Percentiles rank a stretch among this genome's conserved stretches.
phyloP scores from a whole-genome alignment of 1,140 invertebrate genomes.

The Dreissena rostriformis region DNA sequence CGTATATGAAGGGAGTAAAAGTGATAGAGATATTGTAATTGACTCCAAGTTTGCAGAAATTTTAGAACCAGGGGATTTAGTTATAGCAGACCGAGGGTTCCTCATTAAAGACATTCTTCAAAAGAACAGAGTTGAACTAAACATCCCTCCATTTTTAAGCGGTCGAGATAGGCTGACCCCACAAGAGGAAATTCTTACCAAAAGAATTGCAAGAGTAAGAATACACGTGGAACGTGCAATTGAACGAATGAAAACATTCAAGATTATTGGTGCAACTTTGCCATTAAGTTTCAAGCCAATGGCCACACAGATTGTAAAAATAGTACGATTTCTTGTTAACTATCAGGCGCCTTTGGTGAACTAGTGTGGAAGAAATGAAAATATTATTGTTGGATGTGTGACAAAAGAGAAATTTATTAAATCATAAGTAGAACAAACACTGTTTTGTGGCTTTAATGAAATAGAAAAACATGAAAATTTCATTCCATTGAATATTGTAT shows the following conservation, averaged over 20 bases:
- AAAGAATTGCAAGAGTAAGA: slow-evolving; percentile 24
- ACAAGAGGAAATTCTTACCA: slow-evolving; percentile 34
- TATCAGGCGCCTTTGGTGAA: too few relatives aligned
- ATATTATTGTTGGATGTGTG: too few relatives aligned
- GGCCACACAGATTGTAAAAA: slow-evolving; percentile 7
- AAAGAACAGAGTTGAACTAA: slow-evolving; percentile 29
- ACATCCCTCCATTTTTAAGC: slow-evolving; percentile 58
- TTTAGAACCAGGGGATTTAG: slow-evolving; percentile 55
- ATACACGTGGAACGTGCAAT: slow-evolving; percentile 29
- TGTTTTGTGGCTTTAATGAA: too few relatives aligned
- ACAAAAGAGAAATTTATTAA: too few relatives aligned
- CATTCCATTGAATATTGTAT: too few relatives aligned
- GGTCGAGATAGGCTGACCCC: slow-evolving; percentile 18
- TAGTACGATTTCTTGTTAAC: slow-evolving; percentile 27
- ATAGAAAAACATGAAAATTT: too few relatives aligned
- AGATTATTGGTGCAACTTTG: slow-evolving; percentile 22
- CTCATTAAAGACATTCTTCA: slow-evolving; percentile 51
- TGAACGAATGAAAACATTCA: slow-evolving; percentile 37
- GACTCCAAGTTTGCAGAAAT: slow-evolving; percentile 63
- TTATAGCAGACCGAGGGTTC: slow-evolving; percentile 63
- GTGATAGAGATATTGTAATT: slow-evolving; percentile 69
- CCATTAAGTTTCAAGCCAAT: slow-evolving; percentile 16
- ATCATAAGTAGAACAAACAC: too few relatives aligned
- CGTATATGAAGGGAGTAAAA: slow-evolving; percentile 63
- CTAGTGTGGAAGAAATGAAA: too few relatives aligned